Evolutionary conservation across 2,888 invertebrate species (phyloP).

Genomic region (Pediacus dermestoides): DNA sequence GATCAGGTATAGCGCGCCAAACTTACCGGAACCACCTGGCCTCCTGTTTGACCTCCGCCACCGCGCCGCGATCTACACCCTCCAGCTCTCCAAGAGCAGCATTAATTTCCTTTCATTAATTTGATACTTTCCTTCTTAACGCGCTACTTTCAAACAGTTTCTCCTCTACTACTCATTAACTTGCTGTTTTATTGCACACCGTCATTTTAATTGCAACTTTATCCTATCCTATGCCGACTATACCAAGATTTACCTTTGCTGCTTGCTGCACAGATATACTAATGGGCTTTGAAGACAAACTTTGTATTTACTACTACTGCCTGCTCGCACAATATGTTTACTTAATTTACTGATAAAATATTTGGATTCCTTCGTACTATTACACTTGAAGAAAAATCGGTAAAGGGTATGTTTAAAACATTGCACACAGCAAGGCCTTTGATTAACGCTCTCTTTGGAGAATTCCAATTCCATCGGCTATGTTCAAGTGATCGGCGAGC

Average conservation of each 20-base stretch:
- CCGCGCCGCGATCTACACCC: constrained; percentile 7
- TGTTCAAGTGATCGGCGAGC: constrained; percentile 12
- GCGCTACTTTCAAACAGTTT: constrained; percentile 22
- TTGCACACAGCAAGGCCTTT: too few relatives aligned
- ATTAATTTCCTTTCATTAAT: constrained; percentile 25
- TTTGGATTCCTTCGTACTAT: too few relatives aligned
- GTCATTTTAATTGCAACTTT: constrained; percentile 28
- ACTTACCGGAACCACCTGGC: constrained; percentile 14
- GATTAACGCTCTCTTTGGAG: too few relatives aligned
- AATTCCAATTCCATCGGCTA: too few relatives aligned
- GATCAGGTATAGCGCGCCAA: constrained; percentile 14
- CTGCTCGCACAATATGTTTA: too few relatives aligned
- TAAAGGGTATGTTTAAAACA: too few relatives aligned
- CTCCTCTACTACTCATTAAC: constrained; percentile 13
- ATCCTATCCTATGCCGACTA: constrained; percentile 23
- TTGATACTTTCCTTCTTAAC: constrained; percentile 21
- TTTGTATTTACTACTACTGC: too few relatives aligned
- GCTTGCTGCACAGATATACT: too few relatives aligned
- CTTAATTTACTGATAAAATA: too few relatives aligned
- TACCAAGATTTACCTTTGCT: constrained; percentile 25
- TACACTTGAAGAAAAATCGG: too few relatives aligned
- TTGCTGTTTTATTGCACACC: too few relatives aligned
- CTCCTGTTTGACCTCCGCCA: constrained; percentile 11
- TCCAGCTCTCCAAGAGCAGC: constrained; percentile 14
- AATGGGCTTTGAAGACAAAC: too few relatives aligned